Evolutionary conservation across 30 jellyfish, hydroid and myxozoan species (phyloP).

Genomic region (Aurelia aurita): DNA sequence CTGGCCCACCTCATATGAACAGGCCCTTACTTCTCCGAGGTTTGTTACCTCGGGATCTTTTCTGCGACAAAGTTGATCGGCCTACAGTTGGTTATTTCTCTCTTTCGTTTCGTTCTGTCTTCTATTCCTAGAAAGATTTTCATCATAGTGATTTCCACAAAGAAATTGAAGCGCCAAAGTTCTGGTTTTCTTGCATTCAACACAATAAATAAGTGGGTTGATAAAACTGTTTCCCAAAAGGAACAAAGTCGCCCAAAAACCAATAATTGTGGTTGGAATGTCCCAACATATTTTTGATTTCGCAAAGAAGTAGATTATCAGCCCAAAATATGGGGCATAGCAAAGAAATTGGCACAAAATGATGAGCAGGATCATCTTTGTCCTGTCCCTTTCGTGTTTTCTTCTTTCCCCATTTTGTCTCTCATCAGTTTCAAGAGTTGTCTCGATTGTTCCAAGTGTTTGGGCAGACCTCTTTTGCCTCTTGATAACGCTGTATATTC

Average conservation of each 20-base stretch:
- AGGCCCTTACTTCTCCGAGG: too few species aligned
- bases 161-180: too few species aligned
- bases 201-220: conserved; percentile 2
- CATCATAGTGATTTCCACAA: too few species aligned
- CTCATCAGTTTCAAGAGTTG: not conserved
- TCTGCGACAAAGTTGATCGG: too few species aligned
- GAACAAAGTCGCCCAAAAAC: not conserved
- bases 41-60: too few species aligned
- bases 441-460: not conserved
- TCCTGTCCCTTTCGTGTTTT: not conserved
- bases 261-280: not conserved
- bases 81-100: too few species aligned
- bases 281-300: not conserved
- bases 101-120: too few species aligned
- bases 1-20: too few species aligned
- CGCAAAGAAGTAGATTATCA: not conserved
- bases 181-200: not conserved
- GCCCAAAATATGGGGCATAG: not conserved
- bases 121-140: too few species aligned
- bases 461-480: not conserved
- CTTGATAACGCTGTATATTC: not conserved
- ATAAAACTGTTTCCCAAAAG: conserved; percentile 1
- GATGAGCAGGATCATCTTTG: not conserved
- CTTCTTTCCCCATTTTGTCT: not conserved
- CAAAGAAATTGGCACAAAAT: not conserved